These are phyloP conservation scores for Adela reaumurella DNA, from an alignment of 2,888 invertebrate genomes.

Conservation along the genomic window DNA sequence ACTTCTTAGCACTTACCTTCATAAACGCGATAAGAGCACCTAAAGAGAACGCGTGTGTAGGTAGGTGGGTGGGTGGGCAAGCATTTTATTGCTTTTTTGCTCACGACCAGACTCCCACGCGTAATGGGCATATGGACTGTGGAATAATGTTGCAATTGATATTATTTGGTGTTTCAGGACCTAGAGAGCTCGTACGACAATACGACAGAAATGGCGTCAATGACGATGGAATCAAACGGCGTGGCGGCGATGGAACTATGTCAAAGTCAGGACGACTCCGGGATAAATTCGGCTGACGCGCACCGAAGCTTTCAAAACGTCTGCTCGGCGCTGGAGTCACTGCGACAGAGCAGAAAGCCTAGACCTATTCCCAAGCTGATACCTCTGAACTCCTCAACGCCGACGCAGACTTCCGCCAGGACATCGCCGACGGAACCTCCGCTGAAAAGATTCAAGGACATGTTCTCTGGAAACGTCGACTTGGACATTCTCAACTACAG, in stretches of 20 bases:
- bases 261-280: constrained; percentile 20
- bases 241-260: constrained; percentile 21
- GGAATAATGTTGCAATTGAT: too few species aligned
- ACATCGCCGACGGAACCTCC: constrained; percentile 37
- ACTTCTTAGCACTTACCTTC: too few species aligned
- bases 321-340: constrained; percentile 24
- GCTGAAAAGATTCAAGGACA: constrained; percentile 38
- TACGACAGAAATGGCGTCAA: constrained; percentile 30
- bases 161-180: too few species aligned
- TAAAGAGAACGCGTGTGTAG: too few species aligned
- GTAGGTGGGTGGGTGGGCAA: too few species aligned
- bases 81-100: too few species aligned
- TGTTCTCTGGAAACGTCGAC: constrained; percentile 4
- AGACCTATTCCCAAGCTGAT: constrained; percentile 75
- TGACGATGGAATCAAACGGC: constrained; percentile 45
- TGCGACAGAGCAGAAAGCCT: constrained; percentile 35
- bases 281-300: constrained; percentile 9
- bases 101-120: too few species aligned
- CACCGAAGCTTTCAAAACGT: not conserved
- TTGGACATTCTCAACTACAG: not conserved
- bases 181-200: constrained; percentile 38
- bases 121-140: too few species aligned
- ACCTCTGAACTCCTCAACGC: constrained; percentile 57
- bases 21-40: too few species aligned
- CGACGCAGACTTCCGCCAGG: constrained; percentile 30